Conservation (phyloP, 2,888 invertebrate species). For the Dicyrtomina minuta region DNA sequence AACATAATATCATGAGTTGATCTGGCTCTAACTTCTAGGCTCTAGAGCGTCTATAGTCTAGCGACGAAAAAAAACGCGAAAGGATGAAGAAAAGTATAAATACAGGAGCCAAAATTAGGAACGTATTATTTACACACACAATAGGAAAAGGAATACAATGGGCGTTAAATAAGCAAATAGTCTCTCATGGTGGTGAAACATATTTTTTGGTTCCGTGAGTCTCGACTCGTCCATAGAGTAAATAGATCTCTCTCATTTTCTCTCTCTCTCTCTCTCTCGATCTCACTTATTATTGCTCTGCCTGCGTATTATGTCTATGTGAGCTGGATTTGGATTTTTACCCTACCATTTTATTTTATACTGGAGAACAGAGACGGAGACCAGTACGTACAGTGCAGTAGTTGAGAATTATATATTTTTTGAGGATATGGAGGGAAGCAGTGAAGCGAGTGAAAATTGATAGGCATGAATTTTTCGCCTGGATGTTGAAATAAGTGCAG, state of each 20-base stretch:
- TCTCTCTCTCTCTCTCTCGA: slow-evolving; percentile 16
- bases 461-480: slow-evolving; percentile 40
- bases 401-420: slow-evolving; percentile 22
- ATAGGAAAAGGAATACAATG: slow-evolving; percentile 43
- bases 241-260: slow-evolving; percentile 23
- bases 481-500: slow-evolving; percentile 38
- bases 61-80: slow-evolving; percentile 9
- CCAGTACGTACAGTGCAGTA: slow-evolving; percentile 24
- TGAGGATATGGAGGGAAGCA: slow-evolving; percentile 33
- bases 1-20: slow-evolving; percentile 28
- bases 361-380: too few species aligned
- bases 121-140: slow-evolving; percentile 43
- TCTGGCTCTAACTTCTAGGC: too few species aligned
- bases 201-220: slow-evolving; percentile 33
- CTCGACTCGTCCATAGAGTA: slow-evolving; percentile 13
- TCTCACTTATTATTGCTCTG: not conserved
- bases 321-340: slow-evolving; percentile 4
- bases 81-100: slow-evolving; percentile 33
- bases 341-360: slow-evolving; percentile 21
- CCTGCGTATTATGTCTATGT: slow-evolving; percentile 33
- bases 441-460: slow-evolving; percentile 41
- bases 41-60: too few species aligned
- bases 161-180: slow-evolving; percentile 42
- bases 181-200: slow-evolving; percentile 34
- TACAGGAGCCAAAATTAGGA: slow-evolving; percentile 42